Conservation (phyloP, 2,888 invertebrate genomes). For the Cataglyphis cursor region DNA sequence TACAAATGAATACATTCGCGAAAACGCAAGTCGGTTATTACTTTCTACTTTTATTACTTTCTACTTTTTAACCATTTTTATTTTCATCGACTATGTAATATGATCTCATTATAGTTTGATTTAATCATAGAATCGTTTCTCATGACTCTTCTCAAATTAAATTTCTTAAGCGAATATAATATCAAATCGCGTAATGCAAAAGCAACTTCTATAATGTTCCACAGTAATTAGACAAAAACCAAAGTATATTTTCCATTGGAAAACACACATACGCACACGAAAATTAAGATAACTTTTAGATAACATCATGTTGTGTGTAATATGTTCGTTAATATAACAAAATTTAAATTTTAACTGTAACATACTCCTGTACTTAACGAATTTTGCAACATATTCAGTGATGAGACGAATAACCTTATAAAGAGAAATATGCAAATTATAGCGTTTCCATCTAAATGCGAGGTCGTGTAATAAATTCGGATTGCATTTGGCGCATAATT, state of each 20-base stretch:
- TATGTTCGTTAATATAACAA: conserved; percentile 8
- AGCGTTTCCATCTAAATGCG: conserved; percentile 16
- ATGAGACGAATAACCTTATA: conserved; percentile 40
- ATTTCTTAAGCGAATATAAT: conserved; percentile 9
- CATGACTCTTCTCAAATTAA: background rate
- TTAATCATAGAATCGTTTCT: conserved; percentile 42
- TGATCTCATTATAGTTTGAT: conserved; percentile 54
- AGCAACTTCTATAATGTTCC: conserved; percentile 9
- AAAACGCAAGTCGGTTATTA: conserved; percentile 57
- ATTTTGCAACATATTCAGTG: conserved; percentile 42
- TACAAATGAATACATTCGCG: conserved; percentile 55
- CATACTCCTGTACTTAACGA: background rate
- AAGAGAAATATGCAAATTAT: conserved; percentile 48
- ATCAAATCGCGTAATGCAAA: conserved; percentile 13
- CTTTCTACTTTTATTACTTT: conserved; percentile 64
- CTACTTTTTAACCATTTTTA: conserved; percentile 44
- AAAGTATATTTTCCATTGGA: background rate
- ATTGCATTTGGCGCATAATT: conserved; percentile 47
- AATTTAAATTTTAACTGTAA: conserved; percentile 33
- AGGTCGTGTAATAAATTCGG: conserved; percentile 46
- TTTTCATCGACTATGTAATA: conserved; percentile 11
- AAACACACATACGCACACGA: background rate
- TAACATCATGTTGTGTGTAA: background rate
- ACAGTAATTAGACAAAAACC: background rate
- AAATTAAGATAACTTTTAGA: conserved; percentile 15